These are phyloP conservation scores for Brevimyrus niger DNA, from an alignment of 2,113 vertebrate genomes.

Conservation along the genomic window DNA sequence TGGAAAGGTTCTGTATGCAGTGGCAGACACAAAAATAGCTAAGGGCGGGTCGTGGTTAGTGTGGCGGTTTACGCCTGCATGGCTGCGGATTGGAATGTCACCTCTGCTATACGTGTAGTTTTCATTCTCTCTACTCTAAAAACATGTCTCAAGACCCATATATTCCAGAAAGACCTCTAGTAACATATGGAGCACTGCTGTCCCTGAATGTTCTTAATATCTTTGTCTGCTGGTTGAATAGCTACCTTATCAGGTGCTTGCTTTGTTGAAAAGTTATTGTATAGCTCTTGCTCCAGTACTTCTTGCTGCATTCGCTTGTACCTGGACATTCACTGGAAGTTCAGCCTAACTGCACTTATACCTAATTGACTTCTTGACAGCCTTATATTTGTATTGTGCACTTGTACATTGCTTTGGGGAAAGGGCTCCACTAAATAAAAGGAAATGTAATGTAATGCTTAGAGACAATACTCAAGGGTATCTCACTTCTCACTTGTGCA, in stretches of 20 bases:
- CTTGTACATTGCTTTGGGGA: not conserved
- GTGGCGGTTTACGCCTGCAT: not conserved
- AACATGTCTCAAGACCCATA: not conserved
- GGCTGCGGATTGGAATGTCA: not conserved
- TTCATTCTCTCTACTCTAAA: not conserved
- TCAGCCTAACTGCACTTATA: not conserved
- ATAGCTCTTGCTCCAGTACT: not conserved
- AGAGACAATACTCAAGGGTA: not conserved
- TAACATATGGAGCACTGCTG: not conserved
- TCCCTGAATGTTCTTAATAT: not conserved
- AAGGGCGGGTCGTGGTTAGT: not conserved
- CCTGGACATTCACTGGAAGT: not conserved
- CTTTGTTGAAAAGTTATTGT: not conserved
- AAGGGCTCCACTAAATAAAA: not conserved
- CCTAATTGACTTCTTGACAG: not conserved
- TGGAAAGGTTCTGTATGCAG: not conserved
- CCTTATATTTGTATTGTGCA: not conserved
- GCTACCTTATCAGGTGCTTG: not conserved
- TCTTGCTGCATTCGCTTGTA: not conserved
- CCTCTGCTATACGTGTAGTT: not conserved
- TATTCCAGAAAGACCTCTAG: not conserved
- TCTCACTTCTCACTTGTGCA: not conserved
- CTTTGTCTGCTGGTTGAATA: not conserved
- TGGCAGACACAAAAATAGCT: not conserved
- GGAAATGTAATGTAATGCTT: not conserved